These are phyloP conservation scores for Eucera pruinosa DNA, from an alignment of 2,888 invertebrate genomes.

Conservation along the genomic window DNA sequence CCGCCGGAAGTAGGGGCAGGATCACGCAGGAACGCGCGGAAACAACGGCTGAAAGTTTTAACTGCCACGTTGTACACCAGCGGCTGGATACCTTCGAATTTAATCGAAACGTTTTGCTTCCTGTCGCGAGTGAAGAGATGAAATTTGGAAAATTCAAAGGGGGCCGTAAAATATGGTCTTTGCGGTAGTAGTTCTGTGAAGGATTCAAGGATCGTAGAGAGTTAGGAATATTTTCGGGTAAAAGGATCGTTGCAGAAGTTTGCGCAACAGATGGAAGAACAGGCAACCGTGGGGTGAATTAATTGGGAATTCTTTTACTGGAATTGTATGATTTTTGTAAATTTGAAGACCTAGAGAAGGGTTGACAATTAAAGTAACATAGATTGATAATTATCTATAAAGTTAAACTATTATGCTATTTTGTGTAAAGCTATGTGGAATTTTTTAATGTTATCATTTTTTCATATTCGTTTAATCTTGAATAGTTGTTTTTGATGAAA, in stretches of 20 bases:
- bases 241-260: not conserved
- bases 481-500: too few relatives aligned
- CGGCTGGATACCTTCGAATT: constrained; percentile 16
- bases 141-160: not conserved
- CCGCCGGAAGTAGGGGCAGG: not conserved
- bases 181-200: too few relatives aligned
- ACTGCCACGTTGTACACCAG: not conserved
- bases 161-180: not conserved
- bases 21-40: constrained; percentile 14
- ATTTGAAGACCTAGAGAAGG: too few relatives aligned
- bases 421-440: too few relatives aligned
- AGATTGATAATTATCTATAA: too few relatives aligned
- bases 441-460: too few relatives aligned
- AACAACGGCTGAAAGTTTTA: constrained; percentile 30
- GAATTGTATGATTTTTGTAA: too few relatives aligned
- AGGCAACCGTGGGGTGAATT: not conserved
- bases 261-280: constrained; percentile 15
- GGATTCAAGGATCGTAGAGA: too few relatives aligned
- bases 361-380: too few relatives aligned
- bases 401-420: too few relatives aligned
- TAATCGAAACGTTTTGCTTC: constrained; percentile 6
- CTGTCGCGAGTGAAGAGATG: not conserved
- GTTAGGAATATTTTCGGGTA: constrained; percentile 10
- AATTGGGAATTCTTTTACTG: constrained; percentile 11
- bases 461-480: too few relatives aligned